Evolutionary conservation across 2,113 vertebrate genomes (phyloP), one percentile per base, ranked within the genome.

Genomic region (Ptyas mucosa): DNA sequence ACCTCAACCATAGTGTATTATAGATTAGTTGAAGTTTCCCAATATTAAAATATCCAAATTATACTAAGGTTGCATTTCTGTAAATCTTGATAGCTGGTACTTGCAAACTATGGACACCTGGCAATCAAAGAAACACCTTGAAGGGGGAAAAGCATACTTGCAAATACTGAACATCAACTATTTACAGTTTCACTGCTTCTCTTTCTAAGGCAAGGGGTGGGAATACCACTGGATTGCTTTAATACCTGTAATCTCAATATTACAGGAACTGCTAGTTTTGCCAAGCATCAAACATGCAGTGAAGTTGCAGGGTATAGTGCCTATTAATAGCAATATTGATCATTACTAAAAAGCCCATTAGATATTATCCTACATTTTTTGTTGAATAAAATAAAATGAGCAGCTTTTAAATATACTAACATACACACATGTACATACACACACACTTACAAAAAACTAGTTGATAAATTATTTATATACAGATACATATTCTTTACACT

Each of bases 121-220:
- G 97, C 96, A 96, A 95, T 97, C 96, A 98, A 97, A 97, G 93
- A 96, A 96, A 97, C 94, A 97, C 96, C 97, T 98, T 96, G 96
- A 97, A 94, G 94, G 95, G 95, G 94, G 96, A 96, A 96, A 95
- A 96, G 97, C 97, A 97, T 97, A 98, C 97, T 98, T 98, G 98
- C 97, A 99, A 98, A 99, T 98, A 99, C 98, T 98, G 97, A 98
- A 99, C 98, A 98, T 98, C 98, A 97, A 98, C 96, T 99, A 99
- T 99, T 98, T 99, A 99, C 98, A 99, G 97, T 98, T 97, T 98
- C 97, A 97, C 97, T 98, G 97, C 97, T 98, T 97, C 95, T 98
- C 96, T 96, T 93, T 96, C 97, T 97, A 97, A 98, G 97, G 97
- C 97, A 97, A 97, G 97, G 97, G 97, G 97, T 26, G 91, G 97